A percentile compares a stretch with the other conserved stretches of the same genome.
These are phyloP conservation scores for Scaptomyza tumidula DNA, from an alignment of 2,888 invertebrate genomes.

Conservation along the genomic window DNA sequence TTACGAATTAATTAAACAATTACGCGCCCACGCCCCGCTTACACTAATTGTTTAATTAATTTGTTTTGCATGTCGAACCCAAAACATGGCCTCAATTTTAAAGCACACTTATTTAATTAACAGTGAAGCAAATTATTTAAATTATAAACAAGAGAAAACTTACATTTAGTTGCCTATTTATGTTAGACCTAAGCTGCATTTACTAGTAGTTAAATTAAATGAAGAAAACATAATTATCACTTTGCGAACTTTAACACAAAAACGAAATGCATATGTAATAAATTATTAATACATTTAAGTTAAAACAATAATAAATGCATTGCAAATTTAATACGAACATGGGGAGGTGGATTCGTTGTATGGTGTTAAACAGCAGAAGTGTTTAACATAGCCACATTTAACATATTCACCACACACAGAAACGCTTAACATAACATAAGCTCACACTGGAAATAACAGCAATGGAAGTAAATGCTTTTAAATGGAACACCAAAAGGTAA, in stretches of 20 bases:
- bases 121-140: conserved; percentile 34
- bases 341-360: not conserved
- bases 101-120: conserved; percentile 30
- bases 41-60: conserved; percentile 82
- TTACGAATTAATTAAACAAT: conserved; percentile 83
- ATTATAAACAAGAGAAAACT: conserved; percentile 43
- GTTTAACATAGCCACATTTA: not conserved
- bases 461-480: not conserved
- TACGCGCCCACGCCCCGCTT: conserved; percentile 60
- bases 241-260: conserved; percentile 20
- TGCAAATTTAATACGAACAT: conserved; percentile 12
- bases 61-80: conserved; percentile 78
- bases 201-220: conserved; percentile 81
- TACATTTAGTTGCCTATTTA: conserved; percentile 79
- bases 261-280: conserved; percentile 57
- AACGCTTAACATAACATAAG: too few relatives aligned
- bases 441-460: conserved; percentile 1
- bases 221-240: not conserved
- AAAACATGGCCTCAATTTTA: conserved; percentile 68
- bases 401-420: not conserved
- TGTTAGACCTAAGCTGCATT: conserved; percentile 83
- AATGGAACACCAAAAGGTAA: too few relatives aligned
- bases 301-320: conserved; percentile 57
- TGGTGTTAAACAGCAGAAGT: too few relatives aligned
- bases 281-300: conserved; percentile 65